Evolutionary conservation across 2,888 invertebrate genomes (phyloP).

Genomic region (Pyrocoelia pectoralis): DNA sequence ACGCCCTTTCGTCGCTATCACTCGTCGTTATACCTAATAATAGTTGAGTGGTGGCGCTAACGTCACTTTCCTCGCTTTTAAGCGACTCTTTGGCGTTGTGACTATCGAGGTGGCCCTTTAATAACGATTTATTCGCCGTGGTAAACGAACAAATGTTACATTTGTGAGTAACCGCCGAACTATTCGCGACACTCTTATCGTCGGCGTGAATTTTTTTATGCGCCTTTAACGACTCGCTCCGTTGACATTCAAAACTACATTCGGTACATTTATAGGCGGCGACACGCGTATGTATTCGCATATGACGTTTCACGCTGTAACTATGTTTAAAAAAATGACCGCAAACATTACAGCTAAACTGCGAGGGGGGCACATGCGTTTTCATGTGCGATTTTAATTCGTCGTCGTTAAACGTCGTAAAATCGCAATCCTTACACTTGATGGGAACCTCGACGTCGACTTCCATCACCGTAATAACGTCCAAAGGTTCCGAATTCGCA

Average conservation of each 20-base stretch:
- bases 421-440: constrained; percentile 5
- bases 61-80: neutral
- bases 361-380: neutral
- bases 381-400: neutral
- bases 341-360: neutral
- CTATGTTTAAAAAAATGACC: constrained; percentile 7
- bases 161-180: neutral
- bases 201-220: constrained; percentile 13
- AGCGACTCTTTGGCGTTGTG: neutral
- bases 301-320: constrained; percentile 3
- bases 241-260: neutral
- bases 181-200: neutral
- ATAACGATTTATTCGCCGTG: neutral
- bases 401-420: neutral
- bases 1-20: neutral
- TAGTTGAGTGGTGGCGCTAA: neutral
- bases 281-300: neutral
- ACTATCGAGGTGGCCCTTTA: neutral
- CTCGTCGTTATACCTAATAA: constrained; percentile 1
- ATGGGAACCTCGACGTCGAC: neutral
- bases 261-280: constrained; percentile 8
- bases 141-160: neutral
- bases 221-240: neutral
- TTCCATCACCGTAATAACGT: neutral
- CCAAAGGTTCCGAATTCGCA: neutral